Conservation (phyloP, 2,888 invertebrate species). For the Lobophora halterata region DNA sequence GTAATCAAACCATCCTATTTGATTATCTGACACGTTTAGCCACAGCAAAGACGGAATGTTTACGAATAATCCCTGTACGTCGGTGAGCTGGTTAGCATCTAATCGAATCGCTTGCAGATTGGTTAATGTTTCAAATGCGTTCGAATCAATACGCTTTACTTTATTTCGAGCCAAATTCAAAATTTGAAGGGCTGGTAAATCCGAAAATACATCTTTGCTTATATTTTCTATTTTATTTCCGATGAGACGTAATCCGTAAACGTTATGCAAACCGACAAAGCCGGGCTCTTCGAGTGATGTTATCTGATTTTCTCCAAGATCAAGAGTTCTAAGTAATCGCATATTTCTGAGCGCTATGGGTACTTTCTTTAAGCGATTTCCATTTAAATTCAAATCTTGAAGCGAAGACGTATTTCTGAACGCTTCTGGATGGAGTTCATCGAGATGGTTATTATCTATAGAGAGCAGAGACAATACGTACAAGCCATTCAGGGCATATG, state of each 20-base stretch:
- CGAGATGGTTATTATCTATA: conserved; percentile 91
- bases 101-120: conserved; percentile 92
- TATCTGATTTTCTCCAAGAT: conserved; percentile 95
- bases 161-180: conserved; percentile 93
- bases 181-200: conserved; percentile 90
- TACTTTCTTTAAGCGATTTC: conserved; percentile 89
- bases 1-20: conserved; percentile 93
- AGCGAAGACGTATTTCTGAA: conserved; percentile 94
- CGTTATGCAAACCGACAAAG: conserved; percentile 90
- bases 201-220: conserved; percentile 88
- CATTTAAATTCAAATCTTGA: conserved; percentile 94
- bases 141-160: conserved; percentile 88
- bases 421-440: conserved; percentile 92
- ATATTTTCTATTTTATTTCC: conserved; percentile 93
- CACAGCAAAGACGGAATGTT: conserved; percentile 91
- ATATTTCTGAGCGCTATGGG: conserved; percentile 92
- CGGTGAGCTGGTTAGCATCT: conserved; percentile 91
- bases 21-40: conserved; percentile 95
- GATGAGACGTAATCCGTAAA: conserved; percentile 93
- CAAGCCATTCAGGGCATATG: conserved; percentile 92
- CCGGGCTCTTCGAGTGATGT: conserved; percentile 89
- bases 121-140: conserved; percentile 89
- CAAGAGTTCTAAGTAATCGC: conserved; percentile 91
- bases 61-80: conserved; percentile 91
- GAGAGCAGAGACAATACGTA: conserved; percentile 92